phyloP scores from a whole-genome alignment of 2,888 invertebrate genomes.

The Cheilosia pagana region DNA sequence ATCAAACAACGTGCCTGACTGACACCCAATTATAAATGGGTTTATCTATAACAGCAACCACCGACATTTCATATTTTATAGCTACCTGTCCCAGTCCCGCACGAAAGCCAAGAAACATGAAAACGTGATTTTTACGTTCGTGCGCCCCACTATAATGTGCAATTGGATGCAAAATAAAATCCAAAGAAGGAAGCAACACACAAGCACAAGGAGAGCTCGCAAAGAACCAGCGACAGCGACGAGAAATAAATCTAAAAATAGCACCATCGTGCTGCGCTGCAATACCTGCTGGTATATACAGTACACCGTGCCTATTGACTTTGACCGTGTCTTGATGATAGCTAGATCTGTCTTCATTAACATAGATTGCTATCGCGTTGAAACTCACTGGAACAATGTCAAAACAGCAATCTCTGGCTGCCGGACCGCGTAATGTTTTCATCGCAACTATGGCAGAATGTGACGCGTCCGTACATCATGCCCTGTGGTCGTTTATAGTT shows the following conservation, averaged over 20 bases:
- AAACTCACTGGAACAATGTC: slow-evolving; percentile 52
- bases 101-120: slow-evolving; percentile 43
- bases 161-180: slow-evolving; percentile 49
- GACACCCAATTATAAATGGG: slow-evolving; percentile 61
- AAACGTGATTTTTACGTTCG: slow-evolving; percentile 66
- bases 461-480: not conserved
- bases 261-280: not conserved
- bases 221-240: not conserved
- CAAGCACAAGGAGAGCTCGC: not conserved
- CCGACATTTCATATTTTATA: not conserved
- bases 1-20: slow-evolving; percentile 43
- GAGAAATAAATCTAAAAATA: slow-evolving; percentile 49
- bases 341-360: slow-evolving; percentile 52
- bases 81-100: slow-evolving; percentile 1
- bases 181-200: slow-evolving; percentile 50
- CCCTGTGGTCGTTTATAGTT: slow-evolving; percentile 1
- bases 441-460: slow-evolving; percentile 7
- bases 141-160: slow-evolving; percentile 58
- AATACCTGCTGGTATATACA: slow-evolving; percentile 1
- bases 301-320: slow-evolving; percentile 26
- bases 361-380: slow-evolving; percentile 58
- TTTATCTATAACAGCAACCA: slow-evolving; percentile 7
- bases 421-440: slow-evolving; percentile 22
- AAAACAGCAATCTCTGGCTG: slow-evolving; percentile 35
- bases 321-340: slow-evolving; percentile 49